A percentile compares a stretch with the other conserved stretches of the same genome.
Conservation (phyloP, 2,797 vertebrate species). For the Todus mexicanus region DNA sequence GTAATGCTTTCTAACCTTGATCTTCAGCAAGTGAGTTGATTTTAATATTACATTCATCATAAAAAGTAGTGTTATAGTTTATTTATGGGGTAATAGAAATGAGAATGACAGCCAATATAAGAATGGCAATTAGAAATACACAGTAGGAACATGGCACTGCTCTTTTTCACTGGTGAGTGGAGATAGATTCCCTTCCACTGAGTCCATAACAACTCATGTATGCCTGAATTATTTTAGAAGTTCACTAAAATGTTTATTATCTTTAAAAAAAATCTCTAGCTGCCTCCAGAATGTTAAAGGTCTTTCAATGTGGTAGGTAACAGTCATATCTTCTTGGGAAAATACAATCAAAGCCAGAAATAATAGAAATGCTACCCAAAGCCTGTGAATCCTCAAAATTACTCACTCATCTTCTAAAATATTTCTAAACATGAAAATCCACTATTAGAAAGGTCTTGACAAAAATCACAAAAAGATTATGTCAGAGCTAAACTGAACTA, state of each 20-base stretch:
- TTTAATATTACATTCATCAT: neutral
- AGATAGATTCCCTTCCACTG: neutral
- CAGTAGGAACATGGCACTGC: neutral
- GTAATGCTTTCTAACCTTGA: neutral
- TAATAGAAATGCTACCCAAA: neutral
- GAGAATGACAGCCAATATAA: neutral
- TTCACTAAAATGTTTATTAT: neutral
- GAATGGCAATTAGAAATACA: neutral
- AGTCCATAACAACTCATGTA: neutral
- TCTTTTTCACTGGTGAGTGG: neutral
- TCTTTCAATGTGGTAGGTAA: neutral
- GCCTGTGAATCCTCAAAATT: neutral
- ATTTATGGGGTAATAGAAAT: neutral
- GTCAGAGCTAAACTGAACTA: neutral
- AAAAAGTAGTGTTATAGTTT: neutral
- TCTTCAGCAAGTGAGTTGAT: neutral
- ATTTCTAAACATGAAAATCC: neutral
- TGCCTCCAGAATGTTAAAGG: neutral
- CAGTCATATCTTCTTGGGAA: neutral
- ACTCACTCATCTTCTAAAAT: neutral
- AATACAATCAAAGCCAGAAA: neutral
- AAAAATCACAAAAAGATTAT: neutral
- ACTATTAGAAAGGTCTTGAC: neutral
- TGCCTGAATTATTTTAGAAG: conserved; percentile 8
- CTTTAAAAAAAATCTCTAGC: neutral